Base-by-base conservation (phyloP, 2,797 vertebrate genomes). In the Sebastes elongatus region DNA sequence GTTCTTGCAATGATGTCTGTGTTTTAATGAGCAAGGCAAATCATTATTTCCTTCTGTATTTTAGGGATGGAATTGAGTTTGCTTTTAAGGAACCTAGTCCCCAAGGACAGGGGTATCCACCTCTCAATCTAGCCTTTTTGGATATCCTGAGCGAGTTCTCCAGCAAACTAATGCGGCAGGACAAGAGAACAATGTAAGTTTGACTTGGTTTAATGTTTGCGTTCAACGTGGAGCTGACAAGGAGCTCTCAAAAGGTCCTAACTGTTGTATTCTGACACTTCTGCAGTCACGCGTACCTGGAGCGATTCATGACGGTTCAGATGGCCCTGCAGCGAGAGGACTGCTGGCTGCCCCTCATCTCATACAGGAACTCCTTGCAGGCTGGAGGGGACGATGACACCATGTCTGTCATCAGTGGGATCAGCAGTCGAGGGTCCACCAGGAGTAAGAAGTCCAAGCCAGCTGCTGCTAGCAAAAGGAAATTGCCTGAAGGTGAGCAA, bases 231-330 rank as follows among this genome's bases (percentile, higher is more conserved):
- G 7, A 73, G 30, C 56, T 67, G 10, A 33, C 7, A 4, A 66
- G 3, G 10, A 69, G 23, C 30, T 33, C 38, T 38, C 8, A 53
- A 80, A 71, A 56, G 7, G 7, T 53, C 27, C 9, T 55, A 32
- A 67, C 42, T 82, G 46, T 46, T 60, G 13, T 82, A 8, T 76
- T 78, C 38, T 76, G 64, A 68, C 42, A 10, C 53, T 66, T 72
- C 33, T 92, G 55, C 95, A 99, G 98, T 84, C 98, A 99, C 89
- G 93, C 96, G 96, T 99, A 99, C 92, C 96, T 99, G 96, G 98
- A 99, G 96, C 97, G 98, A 92, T 99, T 99, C 93, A 99, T 99
- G 98, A 99, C 97, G 2, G 98, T 99, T 93, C 98, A 99, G 95
- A 99, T 99, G 98, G 97, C 97, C 77, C 94, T 99, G 78, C 97